A percentile compares a stretch with the other conserved stretches of the same genome.
phyloP scores from a whole-genome alignment of 2,888 invertebrate species.

The Automeris io region DNA sequence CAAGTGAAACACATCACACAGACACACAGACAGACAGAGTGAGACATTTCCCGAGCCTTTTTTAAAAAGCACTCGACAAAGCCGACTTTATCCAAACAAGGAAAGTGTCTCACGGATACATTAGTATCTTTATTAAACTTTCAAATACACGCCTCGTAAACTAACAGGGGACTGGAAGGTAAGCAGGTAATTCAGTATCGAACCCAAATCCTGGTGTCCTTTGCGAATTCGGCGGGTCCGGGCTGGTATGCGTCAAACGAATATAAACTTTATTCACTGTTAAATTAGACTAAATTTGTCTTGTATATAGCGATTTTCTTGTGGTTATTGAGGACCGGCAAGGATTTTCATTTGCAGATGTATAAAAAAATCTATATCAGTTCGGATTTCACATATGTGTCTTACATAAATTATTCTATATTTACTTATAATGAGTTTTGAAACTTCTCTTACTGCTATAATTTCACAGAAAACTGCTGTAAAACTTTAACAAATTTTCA shows the following conservation, averaged over 20 bases:
- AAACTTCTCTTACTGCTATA: too few relatives aligned
- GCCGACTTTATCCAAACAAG: conserved; percentile 4
- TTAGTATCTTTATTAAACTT: conserved; percentile 11
- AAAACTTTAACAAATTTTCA: too few relatives aligned
- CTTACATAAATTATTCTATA: too few relatives aligned
- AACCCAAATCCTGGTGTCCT: conserved; percentile 26
- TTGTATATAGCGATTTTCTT: conserved; percentile 11
- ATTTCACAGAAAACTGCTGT: too few relatives aligned
- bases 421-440: too few relatives aligned
- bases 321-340: conserved; percentile 9
- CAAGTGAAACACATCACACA: too few relatives aligned
- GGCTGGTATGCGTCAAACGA: conserved; percentile 14
- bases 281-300: conserved; percentile 4
- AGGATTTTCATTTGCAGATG: conserved; percentile 26
- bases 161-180: conserved; percentile 23
- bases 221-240: conserved; percentile 13
- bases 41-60: too few relatives aligned
- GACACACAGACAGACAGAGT: too few relatives aligned
- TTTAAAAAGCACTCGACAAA: conserved; percentile 1
- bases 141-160: conserved; percentile 18
- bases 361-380: too few relatives aligned
- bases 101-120: conserved; percentile 4
- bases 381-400: too few relatives aligned
- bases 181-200: conserved; percentile 28
- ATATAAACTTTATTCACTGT: conserved; percentile 6